Evolutionary conservation across 2,113 vertebrate species (phyloP), one percentile per base, ranked within the genome.

Genomic region (Lepisosteus osseus): DNA sequence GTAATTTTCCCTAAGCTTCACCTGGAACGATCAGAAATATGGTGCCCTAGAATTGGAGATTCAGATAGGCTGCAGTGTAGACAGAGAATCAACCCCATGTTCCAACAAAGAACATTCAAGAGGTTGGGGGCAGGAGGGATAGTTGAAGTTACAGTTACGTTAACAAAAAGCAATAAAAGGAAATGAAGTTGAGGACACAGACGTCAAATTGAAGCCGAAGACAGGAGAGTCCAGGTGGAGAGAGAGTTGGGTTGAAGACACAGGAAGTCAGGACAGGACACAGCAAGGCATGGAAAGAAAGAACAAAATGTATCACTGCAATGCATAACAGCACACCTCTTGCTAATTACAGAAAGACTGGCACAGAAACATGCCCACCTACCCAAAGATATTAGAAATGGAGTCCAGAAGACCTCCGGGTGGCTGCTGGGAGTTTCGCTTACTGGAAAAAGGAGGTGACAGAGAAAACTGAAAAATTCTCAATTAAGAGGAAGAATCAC

Each of bases 321-420:
- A 14, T 8, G 6, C 3, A 11, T 5, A 64, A 6, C 40, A 82
- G 75, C 75, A 82, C 63, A 83, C 77, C 79, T 85, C 78, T 51
- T 51, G 5, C 47, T 45, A 82, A 41, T 17, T 77, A 9, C 69
- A 76, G 77, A 74, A 86, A 44, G 79, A 84, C 79, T 86, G 85
- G 81, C 79, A 67, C 80, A 87, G 87, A 77, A 79, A 74, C 73
- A 83, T 86, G 29, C 87, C 88, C 84, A 93, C 95, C 76, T 94
- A 98, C 97, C 95, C 95, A 89, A 98, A 99, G 72, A 99, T 99
- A 93, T 94, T 96, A 90, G 93, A 94, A 91, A 98, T 95, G 90
- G 97, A 99, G 83, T 98, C 96, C 77, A 97, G 92, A 82, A 99
- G 94, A 75, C 96, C 94, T 78, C 90, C 93, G 77, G 93, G 91